These are phyloP conservation scores for Cynopterus sphinx DNA, from an alignment of 2,797 vertebrate genomes.

Conservation along the genomic window DNA sequence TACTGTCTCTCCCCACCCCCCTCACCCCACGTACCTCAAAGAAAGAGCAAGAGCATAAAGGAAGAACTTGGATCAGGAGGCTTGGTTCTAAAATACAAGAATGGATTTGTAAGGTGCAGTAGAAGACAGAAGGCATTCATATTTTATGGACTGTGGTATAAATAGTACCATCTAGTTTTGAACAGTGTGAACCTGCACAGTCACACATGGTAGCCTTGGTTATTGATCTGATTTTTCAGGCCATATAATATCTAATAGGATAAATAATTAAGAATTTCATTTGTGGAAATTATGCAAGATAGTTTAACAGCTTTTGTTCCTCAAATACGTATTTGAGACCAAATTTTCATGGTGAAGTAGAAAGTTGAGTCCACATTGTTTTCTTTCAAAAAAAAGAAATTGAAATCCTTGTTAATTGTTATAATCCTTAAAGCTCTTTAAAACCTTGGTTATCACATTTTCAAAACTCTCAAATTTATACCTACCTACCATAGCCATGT, in stretches of 20 bases:
- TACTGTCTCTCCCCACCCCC: fast-evolving
- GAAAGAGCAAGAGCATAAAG: background rate
- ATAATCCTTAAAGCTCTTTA: background rate
- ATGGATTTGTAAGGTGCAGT: background rate
- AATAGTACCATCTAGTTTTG: background rate
- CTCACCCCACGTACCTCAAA: background rate
- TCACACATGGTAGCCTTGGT: background rate
- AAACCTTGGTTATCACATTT: background rate
- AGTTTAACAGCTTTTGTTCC: background rate
- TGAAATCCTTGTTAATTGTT: conserved; percentile 30
- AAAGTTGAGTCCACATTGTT: background rate
- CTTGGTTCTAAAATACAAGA: conserved; percentile 14
- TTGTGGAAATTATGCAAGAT: conserved; percentile 13
- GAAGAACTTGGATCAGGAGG: background rate
- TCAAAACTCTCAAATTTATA: conserved; percentile 12
- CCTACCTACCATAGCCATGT: background rate
- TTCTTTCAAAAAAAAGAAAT: conserved; percentile 32
- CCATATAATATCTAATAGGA: background rate
- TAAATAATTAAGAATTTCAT: conserved; percentile 12
- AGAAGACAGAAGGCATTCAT: background rate
- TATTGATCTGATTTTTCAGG: background rate
- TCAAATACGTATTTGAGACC: background rate
- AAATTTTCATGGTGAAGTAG: conserved; percentile 12
- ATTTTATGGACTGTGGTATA: background rate
- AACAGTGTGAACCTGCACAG: background rate